Conservation (phyloP, 1,140 invertebrate genomes). For the Cryptotermes secundus region DNA sequence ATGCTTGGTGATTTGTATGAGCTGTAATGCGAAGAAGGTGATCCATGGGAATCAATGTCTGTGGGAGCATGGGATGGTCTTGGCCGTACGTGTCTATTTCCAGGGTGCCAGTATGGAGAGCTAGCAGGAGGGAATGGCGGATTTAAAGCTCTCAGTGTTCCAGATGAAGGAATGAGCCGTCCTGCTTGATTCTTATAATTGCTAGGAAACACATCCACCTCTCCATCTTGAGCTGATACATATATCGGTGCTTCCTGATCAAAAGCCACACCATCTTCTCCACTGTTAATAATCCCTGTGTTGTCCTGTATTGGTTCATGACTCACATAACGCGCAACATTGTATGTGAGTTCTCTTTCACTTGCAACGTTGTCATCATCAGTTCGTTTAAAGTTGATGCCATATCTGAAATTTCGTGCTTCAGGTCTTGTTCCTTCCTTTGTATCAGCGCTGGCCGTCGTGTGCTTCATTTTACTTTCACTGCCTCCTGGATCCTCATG, state of each 20-base stretch:
- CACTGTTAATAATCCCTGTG: background rate
- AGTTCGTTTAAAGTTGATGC: too few relatives aligned
- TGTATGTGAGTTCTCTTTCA: too few relatives aligned
- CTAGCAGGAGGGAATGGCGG: background rate
- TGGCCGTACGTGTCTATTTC: background rate
- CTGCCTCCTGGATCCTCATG: too few relatives aligned
- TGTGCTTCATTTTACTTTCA: too few relatives aligned
- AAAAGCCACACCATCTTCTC: background rate
- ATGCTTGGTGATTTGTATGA: background rate
- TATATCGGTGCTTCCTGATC: background rate
- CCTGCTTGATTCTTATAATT: background rate
- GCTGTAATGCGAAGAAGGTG: background rate
- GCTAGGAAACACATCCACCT: background rate
- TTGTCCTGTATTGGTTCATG: background rate
- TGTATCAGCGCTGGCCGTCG: too few relatives aligned
- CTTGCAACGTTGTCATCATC: too few relatives aligned
- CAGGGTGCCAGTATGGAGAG: background rate
- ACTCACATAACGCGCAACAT: too few relatives aligned
- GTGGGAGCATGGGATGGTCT: background rate
- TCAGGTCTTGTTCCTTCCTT: too few relatives aligned
- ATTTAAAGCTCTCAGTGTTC: background rate
- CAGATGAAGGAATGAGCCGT: background rate
- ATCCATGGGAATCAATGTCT: background rate
- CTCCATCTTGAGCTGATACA: background rate
- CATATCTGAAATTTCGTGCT: too few relatives aligned